Evolutionary conservation across 2,888 invertebrate species (phyloP).

Genomic region (Papilio demoleus): DNA sequence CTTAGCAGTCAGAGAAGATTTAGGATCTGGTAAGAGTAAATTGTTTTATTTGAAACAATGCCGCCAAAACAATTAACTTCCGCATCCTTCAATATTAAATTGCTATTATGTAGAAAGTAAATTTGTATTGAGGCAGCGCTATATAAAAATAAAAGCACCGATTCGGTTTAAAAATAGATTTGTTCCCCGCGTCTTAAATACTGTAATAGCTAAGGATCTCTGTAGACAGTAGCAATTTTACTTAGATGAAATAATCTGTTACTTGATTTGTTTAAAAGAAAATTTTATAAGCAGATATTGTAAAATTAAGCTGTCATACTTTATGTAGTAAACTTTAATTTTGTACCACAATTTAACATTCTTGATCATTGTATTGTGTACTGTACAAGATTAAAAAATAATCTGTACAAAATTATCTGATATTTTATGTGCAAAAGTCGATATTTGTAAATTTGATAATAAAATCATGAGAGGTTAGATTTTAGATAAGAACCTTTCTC

Average conservation of each 20-base stretch:
- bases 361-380: too few species aligned
- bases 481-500: constrained; percentile 43
- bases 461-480: constrained; percentile 45
- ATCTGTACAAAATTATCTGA: constrained; percentile 9
- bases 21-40: constrained; percentile 91
- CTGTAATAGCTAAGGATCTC: constrained; percentile 38
- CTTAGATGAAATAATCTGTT: neutral
- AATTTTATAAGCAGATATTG: too few species aligned
- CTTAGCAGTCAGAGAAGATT: constrained; percentile 96
- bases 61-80: constrained; percentile 57
- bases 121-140: constrained; percentile 55
- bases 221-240: neutral
- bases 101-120: constrained; percentile 45
- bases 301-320: too few species aligned
- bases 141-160: constrained; percentile 73
- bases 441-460: too few species aligned
- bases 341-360: too few species aligned
- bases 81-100: constrained; percentile 54
- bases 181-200: constrained; percentile 60
- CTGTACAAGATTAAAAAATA: too few species aligned
- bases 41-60: constrained; percentile 58
- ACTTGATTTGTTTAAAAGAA: neutral
- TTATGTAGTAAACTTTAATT: too few species aligned
- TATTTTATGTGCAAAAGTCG: too few species aligned
- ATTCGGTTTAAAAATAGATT: constrained; percentile 75